A percentile compares a stretch with the other conserved stretches of the same genome.
These are phyloP conservation scores for Pachyrhynchus sulphureomaculatus DNA, from an alignment of 1,140 invertebrate species.

Conservation along the genomic window DNA sequence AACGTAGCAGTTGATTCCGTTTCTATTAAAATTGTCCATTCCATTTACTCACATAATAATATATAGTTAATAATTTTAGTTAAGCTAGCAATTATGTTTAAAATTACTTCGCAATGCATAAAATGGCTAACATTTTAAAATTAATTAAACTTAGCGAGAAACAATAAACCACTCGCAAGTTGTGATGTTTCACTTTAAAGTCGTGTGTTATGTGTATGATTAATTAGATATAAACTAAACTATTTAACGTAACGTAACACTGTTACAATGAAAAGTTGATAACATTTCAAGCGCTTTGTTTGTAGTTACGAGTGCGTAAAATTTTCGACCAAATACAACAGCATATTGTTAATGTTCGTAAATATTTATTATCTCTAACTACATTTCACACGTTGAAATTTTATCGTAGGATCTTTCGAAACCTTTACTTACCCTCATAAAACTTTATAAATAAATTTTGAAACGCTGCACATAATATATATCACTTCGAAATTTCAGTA, in stretches of 20 bases:
- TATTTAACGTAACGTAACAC: not conserved
- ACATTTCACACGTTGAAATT: not conserved
- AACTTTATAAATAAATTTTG: conserved; percentile 6
- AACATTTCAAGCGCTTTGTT: conserved; percentile 1
- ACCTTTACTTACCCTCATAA: not conserved
- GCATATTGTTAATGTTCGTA: conserved; percentile 1
- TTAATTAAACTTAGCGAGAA: too few relatives aligned
- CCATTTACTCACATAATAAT: too few relatives aligned
- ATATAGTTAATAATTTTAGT: too few relatives aligned
- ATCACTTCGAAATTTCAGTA: too few relatives aligned
- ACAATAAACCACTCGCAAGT: not conserved
- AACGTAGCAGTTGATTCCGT: too few relatives aligned
- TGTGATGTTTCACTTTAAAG: not conserved
- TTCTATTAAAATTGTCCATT: too few relatives aligned
- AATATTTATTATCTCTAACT: conserved; percentile 9
- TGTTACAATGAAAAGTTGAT: not conserved
- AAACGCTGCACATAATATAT: too few relatives aligned
- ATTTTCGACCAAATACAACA: conserved; percentile 1
- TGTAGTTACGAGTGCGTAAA: not conserved
- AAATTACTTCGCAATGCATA: too few relatives aligned
- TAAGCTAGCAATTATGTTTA: too few relatives aligned
- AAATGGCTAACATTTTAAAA: too few relatives aligned
- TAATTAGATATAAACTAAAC: not conserved
- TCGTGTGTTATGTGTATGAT: not conserved
- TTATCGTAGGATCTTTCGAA: conserved; percentile 7